Conservation (phyloP, 2,888 invertebrate genomes). For the Cynaeus angustus region DNA sequence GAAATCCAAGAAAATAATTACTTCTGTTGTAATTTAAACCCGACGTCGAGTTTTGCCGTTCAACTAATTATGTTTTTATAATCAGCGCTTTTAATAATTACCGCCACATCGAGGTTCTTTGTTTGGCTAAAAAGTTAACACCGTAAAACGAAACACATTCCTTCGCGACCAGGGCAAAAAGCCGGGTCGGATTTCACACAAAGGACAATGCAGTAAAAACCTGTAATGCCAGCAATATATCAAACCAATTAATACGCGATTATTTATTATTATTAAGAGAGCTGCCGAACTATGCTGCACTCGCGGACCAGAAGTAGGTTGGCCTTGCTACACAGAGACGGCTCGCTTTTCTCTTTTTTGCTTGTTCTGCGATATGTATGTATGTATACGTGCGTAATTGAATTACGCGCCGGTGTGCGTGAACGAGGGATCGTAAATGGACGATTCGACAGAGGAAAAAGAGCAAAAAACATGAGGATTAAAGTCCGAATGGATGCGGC, state of each 20-base stretch:
- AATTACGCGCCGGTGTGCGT: constrained; percentile 28
- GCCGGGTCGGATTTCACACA: constrained; percentile 67
- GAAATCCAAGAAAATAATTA: constrained; percentile 10
- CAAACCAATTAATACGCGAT: constrained; percentile 71
- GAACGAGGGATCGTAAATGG: constrained; percentile 10
- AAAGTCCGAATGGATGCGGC: neutral
- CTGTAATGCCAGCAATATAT: constrained; percentile 70
- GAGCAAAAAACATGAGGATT: constrained; percentile 3
- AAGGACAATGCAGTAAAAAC: constrained; percentile 69
- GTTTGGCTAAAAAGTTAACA: constrained; percentile 62
- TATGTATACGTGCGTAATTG: constrained; percentile 26
- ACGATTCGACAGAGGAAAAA: constrained; percentile 7
- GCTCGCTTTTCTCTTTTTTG: constrained; percentile 23
- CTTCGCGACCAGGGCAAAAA: constrained; percentile 65
- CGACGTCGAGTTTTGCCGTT: constrained; percentile 10
- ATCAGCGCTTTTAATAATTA: constrained; percentile 54
- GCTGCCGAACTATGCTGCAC: constrained; percentile 66
- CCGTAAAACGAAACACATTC: constrained; percentile 66
- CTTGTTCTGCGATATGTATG: constrained; percentile 6
- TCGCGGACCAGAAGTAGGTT: constrained; percentile 50
- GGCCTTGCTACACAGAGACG: constrained; percentile 48
- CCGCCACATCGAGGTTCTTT: constrained; percentile 53
- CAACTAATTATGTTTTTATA: constrained; percentile 50
- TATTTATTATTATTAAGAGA: constrained; percentile 70
- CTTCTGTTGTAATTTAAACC: constrained; percentile 15